These are phyloP conservation scores for Epinotia nisella DNA, from an alignment of 2,888 invertebrate species.

Conservation along the genomic window DNA sequence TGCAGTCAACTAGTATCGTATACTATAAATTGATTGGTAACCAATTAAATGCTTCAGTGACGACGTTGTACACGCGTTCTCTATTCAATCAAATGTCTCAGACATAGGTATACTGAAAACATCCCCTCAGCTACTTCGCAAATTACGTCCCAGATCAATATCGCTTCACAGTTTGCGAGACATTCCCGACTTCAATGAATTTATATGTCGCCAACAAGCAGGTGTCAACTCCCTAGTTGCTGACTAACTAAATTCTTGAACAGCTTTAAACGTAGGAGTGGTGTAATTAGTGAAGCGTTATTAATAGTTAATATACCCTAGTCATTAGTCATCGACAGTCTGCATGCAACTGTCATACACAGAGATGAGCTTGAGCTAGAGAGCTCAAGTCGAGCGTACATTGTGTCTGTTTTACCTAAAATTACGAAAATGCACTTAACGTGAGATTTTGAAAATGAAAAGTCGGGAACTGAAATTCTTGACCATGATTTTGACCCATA, in stretches of 20 bases:
- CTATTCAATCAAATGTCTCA: not conserved
- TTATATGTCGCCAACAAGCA: constrained; percentile 28
- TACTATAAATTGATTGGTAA: too few relatives aligned
- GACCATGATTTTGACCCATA: too few relatives aligned
- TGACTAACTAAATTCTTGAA: constrained; percentile 47
- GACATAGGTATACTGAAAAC: constrained; percentile 2
- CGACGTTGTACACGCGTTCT: not conserved
- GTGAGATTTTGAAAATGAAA: too few relatives aligned
- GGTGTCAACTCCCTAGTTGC: constrained; percentile 20
- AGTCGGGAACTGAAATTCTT: too few relatives aligned
- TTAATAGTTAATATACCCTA: constrained; percentile 45
- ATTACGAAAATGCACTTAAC: too few relatives aligned
- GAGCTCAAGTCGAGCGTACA: not conserved
- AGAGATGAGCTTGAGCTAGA: too few relatives aligned
- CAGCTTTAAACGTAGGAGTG: constrained; percentile 42
- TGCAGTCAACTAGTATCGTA: too few relatives aligned
- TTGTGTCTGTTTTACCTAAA: too few relatives aligned
- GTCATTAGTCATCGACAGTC: constrained; percentile 49
- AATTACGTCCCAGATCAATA: constrained; percentile 37
- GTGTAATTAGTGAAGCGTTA: constrained; percentile 44
- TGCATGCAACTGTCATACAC: constrained; percentile 50
- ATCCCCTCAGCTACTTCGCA: not conserved
- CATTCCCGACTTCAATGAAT: constrained; percentile 10
- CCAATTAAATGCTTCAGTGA: too few relatives aligned
- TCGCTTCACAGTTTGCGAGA: not conserved